Conservation (phyloP, 2,113 vertebrate species). For the Tetrao urogallus region DNA sequence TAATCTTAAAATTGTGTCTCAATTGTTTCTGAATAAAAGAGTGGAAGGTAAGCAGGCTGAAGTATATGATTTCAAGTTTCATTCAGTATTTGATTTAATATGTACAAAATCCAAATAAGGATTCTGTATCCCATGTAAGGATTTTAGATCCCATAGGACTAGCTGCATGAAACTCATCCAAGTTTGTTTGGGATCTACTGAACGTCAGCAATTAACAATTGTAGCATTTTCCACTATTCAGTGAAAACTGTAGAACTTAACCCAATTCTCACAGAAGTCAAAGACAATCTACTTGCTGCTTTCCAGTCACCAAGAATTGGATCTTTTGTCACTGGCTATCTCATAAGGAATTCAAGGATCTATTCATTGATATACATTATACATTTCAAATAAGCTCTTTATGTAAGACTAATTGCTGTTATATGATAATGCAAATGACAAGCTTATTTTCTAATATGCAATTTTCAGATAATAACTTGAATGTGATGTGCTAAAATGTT, state of each 20-base stretch:
- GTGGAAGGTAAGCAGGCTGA: background rate
- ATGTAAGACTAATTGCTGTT: constrained; percentile 23
- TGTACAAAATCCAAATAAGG: background rate
- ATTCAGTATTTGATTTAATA: background rate
- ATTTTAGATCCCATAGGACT: background rate
- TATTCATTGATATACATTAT: background rate
- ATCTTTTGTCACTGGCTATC: background rate
- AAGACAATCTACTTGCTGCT: background rate
- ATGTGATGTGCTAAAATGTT: background rate
- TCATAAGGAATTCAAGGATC: background rate
- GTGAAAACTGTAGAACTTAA: background rate
- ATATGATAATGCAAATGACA: constrained; percentile 11
- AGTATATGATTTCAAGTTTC: background rate
- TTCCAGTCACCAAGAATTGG: background rate
- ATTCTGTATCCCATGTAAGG: background rate
- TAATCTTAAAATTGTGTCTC: background rate
- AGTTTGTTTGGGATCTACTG: background rate
- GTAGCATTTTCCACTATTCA: background rate
- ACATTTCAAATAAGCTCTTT: background rate
- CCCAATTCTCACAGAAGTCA: background rate
- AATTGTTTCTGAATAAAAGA: background rate
- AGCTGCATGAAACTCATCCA: background rate
- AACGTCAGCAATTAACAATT: background rate
- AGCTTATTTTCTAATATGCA: constrained; percentile 8
- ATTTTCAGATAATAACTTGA: constrained; percentile 39